A percentile compares a stretch with the other conserved stretches of the same genome.
phyloP scores from a whole-genome alignment of 2,797 vertebrate genomes.

The Oreochromis grahami region DNA sequence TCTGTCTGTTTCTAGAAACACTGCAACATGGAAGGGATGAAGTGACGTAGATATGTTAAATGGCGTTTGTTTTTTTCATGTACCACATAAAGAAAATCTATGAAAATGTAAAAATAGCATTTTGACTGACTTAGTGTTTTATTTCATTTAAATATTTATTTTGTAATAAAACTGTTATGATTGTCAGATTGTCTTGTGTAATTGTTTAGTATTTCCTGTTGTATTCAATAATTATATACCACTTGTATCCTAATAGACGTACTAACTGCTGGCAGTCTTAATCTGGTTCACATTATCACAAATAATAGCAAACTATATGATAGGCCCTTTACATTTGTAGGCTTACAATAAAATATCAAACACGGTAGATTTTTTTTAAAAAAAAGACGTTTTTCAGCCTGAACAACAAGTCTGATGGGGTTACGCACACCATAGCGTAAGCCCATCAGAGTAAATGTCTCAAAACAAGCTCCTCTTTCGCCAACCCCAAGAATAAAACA shows the following conservation, averaged over 20 bases:
- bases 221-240: neutral
- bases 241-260: neutral
- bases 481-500: neutral
- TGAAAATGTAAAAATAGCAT: constrained; percentile 35
- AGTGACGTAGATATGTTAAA: constrained; percentile 16
- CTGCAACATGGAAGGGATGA: constrained; percentile 11
- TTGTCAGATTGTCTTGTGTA: constrained; percentile 4
- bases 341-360: neutral
- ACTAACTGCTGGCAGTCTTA: neutral
- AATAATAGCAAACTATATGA: neutral
- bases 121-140: constrained; percentile 29
- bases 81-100: constrained; percentile 38
- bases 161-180: constrained; percentile 50
- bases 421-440: neutral
- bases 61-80: neutral
- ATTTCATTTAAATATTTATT: constrained; percentile 61
- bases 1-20: constrained; percentile 27
- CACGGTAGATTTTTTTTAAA: neutral
- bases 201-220: neutral
- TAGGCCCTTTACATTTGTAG: neutral
- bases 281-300: neutral
- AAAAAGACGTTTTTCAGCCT: neutral
- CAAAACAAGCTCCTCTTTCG: neutral
- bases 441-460: neutral
- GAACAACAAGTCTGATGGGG: neutral